phyloP scores from a whole-genome alignment of 2,888 invertebrate species.

The Boloria selene region DNA sequence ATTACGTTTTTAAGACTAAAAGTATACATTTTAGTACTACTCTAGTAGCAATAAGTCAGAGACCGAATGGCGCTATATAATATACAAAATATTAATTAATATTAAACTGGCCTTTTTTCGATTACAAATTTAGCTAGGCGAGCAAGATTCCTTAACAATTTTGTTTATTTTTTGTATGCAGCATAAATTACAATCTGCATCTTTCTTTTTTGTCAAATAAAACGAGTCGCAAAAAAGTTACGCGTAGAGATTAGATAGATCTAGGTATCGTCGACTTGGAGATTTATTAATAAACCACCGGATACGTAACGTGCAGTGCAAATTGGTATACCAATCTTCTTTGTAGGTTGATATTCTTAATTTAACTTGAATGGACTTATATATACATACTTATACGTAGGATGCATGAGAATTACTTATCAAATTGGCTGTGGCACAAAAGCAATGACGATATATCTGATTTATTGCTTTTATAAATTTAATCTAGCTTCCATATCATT shows the following conservation, averaged over 20 bases:
- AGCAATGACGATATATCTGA: background rate
- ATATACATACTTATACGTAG: constrained; percentile 5
- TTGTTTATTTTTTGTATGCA: too few relatives aligned
- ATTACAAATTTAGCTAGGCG: too few relatives aligned
- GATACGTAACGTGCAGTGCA: constrained; percentile 3
- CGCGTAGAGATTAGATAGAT: constrained; percentile 2
- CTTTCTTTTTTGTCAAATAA: too few relatives aligned
- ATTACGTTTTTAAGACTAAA: too few relatives aligned
- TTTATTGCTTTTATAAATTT: constrained; percentile 6
- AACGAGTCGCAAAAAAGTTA: constrained; percentile 2
- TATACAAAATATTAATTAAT: too few relatives aligned
- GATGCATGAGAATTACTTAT: constrained; percentile 8
- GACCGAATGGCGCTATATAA: too few relatives aligned
- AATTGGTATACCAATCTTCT: constrained; percentile 7
- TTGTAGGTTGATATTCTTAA: constrained; percentile 14
- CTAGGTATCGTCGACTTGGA: constrained; percentile 3
- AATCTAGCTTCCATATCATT: background rate
- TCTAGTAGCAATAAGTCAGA: too few relatives aligned
- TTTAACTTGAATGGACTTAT: background rate
- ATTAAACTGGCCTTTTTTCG: too few relatives aligned
- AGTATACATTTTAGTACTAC: too few relatives aligned
- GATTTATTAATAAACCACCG: constrained; percentile 11
- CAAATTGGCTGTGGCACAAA: background rate
- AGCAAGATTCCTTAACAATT: too few relatives aligned
- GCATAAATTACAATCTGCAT: too few relatives aligned